Conservation (phyloP, 2,797 vertebrate species). For the Hozukius guyotensis region DNA sequence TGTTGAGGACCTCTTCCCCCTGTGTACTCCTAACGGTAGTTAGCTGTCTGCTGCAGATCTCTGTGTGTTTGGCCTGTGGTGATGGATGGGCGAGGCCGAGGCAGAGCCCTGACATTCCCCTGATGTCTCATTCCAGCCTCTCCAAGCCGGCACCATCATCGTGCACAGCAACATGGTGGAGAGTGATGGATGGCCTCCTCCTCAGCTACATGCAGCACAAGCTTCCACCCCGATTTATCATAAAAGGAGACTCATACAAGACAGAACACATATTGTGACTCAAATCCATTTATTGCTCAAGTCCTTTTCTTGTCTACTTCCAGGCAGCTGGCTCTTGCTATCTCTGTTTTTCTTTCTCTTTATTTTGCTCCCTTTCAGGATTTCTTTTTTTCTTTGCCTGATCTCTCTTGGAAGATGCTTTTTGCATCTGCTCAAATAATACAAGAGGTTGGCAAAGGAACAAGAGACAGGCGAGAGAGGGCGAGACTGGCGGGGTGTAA, state of each 20-base stretch:
- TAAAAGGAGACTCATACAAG: constrained; percentile 49
- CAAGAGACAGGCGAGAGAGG: constrained; percentile 50
- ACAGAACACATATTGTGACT: constrained; percentile 59
- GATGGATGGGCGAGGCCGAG: constrained; percentile 65
- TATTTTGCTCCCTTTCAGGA: constrained; percentile 25
- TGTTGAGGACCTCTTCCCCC: constrained; percentile 49
- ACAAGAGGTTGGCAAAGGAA: constrained; percentile 61
- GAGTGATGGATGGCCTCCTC: constrained; percentile 65
- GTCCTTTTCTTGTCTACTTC: constrained; percentile 50
- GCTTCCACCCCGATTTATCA: constrained; percentile 61
- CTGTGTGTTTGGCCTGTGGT: constrained; percentile 56
- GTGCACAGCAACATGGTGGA: constrained; percentile 26
- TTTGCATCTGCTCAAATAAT: constrained; percentile 72
- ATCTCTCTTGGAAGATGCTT: constrained; percentile 58
- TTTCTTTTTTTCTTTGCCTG: constrained; percentile 32
- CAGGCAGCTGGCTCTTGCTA: constrained; percentile 40
- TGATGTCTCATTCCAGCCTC: constrained; percentile 72
- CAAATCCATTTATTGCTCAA: constrained; percentile 46
- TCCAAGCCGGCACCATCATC: constrained; percentile 28
- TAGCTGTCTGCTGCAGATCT: constrained; percentile 46
- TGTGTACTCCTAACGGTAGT: constrained; percentile 31
- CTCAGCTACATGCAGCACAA: constrained; percentile 43
- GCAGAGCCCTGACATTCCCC: constrained; percentile 61
- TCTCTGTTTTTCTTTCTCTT: constrained; percentile 39
- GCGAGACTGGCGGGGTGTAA: constrained; percentile 50